Evolutionary conservation across 2,113 vertebrate genomes (phyloP), one percentile per base, ranked within the genome.

Genomic region (Euleptes europaea): DNA sequence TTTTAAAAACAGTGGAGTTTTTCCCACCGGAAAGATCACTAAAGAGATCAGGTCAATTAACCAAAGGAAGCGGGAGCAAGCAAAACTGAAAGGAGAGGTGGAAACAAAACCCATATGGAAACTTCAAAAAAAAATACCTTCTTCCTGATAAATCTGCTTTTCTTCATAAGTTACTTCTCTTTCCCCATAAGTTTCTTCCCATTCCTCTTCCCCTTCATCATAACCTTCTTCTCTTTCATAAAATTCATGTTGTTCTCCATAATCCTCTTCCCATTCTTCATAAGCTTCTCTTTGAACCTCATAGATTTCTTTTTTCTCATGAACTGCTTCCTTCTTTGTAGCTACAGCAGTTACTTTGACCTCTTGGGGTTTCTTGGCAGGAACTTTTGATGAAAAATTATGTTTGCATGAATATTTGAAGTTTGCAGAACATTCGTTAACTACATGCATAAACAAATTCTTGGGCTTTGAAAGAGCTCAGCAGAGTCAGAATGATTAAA

Each of bases 251-350:
- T 96, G 91, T 92, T 96, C 96, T 13, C 92, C 96, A 80, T 95
- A 95, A 82, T 96, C 95, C 87, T 97, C 96, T 86, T 97, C 96
- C 96, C 95, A 96, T 84, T 96, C 95, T 87, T 97, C 96, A 1
- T 96, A 95, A 86, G 72, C 38, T 84, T 96, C 93, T 84, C 47
- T 92, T 35, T 86, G 94, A 1, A 84, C 71, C 84, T 93, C 94
- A 82, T 90, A 78, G 72, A 90, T 84, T 17, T 94, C 92, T 80
- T 93, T 91, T 71, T 80, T 86, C 69, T 95, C 90, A 72, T 90
- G 92, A 85, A 95, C 82, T 69, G 54, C 67, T 72, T 96, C 95
- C 92, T 96, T 95, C 94, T 94, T 96, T 82, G 81, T 95, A 83
- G 93, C 89, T 17, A 97, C 92, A 3, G 95, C 93, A 77, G 79